phyloP scores from a whole-genome alignment of 92 coral and sea anemone genomes.

The Umimayanthus kanabou region DNA sequence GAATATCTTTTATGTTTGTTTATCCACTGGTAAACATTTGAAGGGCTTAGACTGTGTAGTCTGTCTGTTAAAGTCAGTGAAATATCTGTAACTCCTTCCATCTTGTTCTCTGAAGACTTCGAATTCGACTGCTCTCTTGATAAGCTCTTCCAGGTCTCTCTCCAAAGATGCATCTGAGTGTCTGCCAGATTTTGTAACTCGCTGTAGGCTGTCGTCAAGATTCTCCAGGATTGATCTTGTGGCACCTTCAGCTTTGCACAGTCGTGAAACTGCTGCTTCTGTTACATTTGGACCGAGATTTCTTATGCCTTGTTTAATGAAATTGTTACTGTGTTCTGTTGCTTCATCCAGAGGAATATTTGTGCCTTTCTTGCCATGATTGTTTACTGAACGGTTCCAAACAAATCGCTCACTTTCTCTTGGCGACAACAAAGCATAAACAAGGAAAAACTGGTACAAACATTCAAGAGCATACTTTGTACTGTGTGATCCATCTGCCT shows the following conservation, averaged over 20 bases:
- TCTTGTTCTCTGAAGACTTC: background rate
- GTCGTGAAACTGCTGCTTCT: slow-evolving; percentile 20
- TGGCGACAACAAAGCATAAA: slow-evolving; percentile 51
- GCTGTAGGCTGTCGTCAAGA: background rate
- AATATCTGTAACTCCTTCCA: background rate
- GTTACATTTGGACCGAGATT: slow-evolving; percentile 32
- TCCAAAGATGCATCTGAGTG: background rate
- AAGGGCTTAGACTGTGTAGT: background rate
- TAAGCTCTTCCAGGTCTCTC: background rate
- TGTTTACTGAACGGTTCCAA: slow-evolving; percentile 67
- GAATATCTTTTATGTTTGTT: slow-evolving; percentile 22
- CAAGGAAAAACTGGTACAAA: slow-evolving; percentile 59
- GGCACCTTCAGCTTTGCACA: slow-evolving; percentile 23
- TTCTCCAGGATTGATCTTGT: slow-evolving; percentile 8
- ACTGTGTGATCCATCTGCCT: slow-evolving; percentile 55
- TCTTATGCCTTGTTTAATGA: slow-evolving; percentile 50
- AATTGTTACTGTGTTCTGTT: slow-evolving; percentile 67
- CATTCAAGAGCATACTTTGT: slow-evolving; percentile 59
- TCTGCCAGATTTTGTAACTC: background rate
- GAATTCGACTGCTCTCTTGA: background rate
- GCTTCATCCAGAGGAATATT: slow-evolving; percentile 66
- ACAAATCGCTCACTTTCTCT: slow-evolving; percentile 60
- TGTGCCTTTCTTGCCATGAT: slow-evolving; percentile 49
- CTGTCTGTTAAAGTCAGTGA: slow-evolving; percentile 24
- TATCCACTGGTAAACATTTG: slow-evolving; percentile 8